Evolutionary conservation across 2,113 vertebrate species (phyloP).

Genomic region (Laticauda laticaudata): DNA sequence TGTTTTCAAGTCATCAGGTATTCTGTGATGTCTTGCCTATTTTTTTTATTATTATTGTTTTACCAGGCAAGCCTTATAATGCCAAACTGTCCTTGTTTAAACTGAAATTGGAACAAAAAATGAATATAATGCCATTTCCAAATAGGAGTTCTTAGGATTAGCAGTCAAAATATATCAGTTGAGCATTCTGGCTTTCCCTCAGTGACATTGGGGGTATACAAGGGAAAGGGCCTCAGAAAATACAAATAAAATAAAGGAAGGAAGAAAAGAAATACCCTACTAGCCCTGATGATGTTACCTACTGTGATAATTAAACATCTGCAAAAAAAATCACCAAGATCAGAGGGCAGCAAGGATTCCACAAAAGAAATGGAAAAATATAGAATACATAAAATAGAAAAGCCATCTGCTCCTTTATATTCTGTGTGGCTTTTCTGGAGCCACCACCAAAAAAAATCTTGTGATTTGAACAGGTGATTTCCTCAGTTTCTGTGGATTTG

Average conservation of each 20-base stretch:
- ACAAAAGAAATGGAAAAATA: not conserved
- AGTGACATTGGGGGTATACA: not conserved
- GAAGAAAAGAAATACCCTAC: not conserved
- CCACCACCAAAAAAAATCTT: not conserved
- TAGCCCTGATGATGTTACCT: not conserved
- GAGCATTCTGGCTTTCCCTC: not conserved
- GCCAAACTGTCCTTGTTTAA: not conserved
- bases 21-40: not conserved
- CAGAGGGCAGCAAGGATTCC: not conserved
- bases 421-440: not conserved
- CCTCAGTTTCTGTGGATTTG: not conserved
- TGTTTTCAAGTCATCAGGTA: not conserved
- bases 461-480: conserved; percentile 17
- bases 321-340: not conserved
- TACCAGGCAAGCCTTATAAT: not conserved
- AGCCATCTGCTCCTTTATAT: not conserved
- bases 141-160: not conserved
- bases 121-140: not conserved
- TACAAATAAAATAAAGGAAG: not conserved
- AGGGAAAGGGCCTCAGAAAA: not conserved
- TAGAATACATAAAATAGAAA: not conserved
- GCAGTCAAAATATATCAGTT: not conserved
- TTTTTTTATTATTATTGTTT: conserved; percentile 20
- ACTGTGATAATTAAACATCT: not conserved
- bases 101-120: not conserved